Evolutionary conservation across 2,797 vertebrate species (phyloP), one percentile per base, ranked within the genome.

Genomic region (Paramormyrops hopkinsi): DNA sequence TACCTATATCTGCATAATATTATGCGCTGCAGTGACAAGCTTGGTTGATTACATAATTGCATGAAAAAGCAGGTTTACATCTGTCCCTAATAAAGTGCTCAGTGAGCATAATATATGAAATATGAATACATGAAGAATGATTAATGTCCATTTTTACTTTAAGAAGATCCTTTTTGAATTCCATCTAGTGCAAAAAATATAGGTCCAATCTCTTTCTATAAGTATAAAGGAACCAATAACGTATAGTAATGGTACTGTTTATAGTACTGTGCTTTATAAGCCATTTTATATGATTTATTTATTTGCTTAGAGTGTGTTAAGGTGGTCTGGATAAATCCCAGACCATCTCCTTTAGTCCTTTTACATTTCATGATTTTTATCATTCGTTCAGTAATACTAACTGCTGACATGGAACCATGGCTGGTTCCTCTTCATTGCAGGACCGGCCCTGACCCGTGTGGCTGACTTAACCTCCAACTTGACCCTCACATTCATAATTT

Each of bases 371-470:
- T 46, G 37, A 46, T 46, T 83, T 22, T 83, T 48, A 22, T 83
- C 6, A n/a, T 83, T 48, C 0, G 6, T 83, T 83, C 44, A 83
- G n/a, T 48, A 83, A 22, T 8, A n/a, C 2, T 46, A 83, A 48
- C n/a, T 83, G 41, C 19, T 44, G 14, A 48, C 1, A 0, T 83
- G 44, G n/a, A 8, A 98, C 98, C 88, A 96, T 97, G 14, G 97
- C 94, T 0, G 96, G 96, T 12, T 95, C 96, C 91, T 97, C 97
- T 50, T 94, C 94, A 95, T 97, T 50, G 94, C 94, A 95, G 0
- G 89, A 93, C 91, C 96, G 95, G 85, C 94, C 91, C 0, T 96
- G 91, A 37, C 86, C 91, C 91, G 93, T 93, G 88, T 95, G 90
- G 93, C 95, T 0, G 95, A 93, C 90, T 96, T 97, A 25, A 95